These are phyloP conservation scores for Melipona beecheii DNA, from an alignment of 2,888 invertebrate genomes.

Conservation along the genomic window DNA sequence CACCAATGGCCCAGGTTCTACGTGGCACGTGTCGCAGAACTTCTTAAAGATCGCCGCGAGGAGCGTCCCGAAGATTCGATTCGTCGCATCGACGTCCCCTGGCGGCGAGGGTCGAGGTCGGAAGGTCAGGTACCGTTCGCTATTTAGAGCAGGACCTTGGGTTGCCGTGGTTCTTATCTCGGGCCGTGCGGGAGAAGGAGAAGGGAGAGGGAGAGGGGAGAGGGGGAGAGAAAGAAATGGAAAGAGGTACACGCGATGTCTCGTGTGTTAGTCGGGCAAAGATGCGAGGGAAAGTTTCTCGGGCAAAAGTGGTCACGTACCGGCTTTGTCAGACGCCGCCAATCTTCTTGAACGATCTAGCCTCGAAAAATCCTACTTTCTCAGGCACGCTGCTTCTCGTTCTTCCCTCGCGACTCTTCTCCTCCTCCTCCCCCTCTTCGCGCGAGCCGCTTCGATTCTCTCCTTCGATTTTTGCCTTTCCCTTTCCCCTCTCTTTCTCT, in stretches of 20 bases:
- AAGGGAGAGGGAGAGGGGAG: background rate
- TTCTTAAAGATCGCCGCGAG: background rate
- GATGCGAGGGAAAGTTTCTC: constrained; percentile 66
- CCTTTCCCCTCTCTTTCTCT: background rate
- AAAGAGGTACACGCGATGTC: constrained; percentile 56
- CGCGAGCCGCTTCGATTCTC: background rate
- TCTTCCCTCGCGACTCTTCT: background rate
- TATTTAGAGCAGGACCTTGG: constrained; percentile 70
- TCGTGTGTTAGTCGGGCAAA: constrained; percentile 56
- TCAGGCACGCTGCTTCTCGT: constrained; percentile 13
- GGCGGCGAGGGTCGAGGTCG: constrained; percentile 60
- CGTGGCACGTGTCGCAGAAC: background rate
- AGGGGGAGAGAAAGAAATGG: constrained; percentile 14
- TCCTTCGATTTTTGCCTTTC: background rate
- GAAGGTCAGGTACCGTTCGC: constrained; percentile 63
- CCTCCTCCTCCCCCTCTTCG: too few relatives aligned
- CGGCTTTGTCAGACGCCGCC: constrained; percentile 73
- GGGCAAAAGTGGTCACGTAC: constrained; percentile 76
- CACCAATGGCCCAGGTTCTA: background rate
- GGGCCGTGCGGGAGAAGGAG: constrained; percentile 36
- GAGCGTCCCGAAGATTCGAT: constrained; percentile 35
- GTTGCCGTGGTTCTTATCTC: constrained; percentile 67
- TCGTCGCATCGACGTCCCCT: constrained; percentile 21
- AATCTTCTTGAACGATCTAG: constrained; percentile 72
- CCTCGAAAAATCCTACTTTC: constrained; percentile 69